phyloP scores from a whole-genome alignment of 2,797 vertebrate genomes.

The Hybognathus amarus region DNA sequence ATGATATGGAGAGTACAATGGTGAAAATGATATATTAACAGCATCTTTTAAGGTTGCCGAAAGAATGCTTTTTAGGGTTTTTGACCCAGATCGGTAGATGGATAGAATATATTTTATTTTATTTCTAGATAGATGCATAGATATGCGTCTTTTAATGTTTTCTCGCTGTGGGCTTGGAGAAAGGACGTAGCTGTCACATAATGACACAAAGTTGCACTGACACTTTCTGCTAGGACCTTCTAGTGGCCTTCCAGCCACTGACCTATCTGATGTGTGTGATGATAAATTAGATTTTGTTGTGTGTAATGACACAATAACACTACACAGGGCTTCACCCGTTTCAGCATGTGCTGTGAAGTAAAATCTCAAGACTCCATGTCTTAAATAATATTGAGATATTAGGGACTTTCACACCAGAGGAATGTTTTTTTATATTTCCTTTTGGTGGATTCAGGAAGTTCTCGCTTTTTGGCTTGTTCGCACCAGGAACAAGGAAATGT shows the following conservation, averaged over 20 bases:
- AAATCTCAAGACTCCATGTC: background rate
- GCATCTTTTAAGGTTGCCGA: background rate
- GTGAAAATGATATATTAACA: background rate
- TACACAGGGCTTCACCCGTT: background rate
- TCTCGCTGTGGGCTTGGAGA: slow-evolving; percentile 33
- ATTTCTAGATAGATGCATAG: slow-evolving; percentile 11
- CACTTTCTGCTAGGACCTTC: slow-evolving; percentile 64
- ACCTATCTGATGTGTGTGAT: slow-evolving; percentile 53
- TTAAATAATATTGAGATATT: slow-evolving; percentile 10
- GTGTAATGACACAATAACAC: background rate
- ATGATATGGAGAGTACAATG: background rate
- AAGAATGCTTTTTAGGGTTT: background rate
- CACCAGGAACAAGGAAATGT: background rate
- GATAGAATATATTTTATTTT: background rate
- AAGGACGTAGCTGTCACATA: slow-evolving; percentile 59
- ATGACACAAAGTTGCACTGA: slow-evolving; percentile 66
- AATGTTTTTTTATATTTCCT: background rate
- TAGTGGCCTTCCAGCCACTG: slow-evolving; percentile 66
- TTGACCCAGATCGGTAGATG: background rate
- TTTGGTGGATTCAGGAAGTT: background rate
- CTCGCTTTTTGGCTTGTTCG: background rate
- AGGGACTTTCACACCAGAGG: background rate
- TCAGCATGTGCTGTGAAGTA: background rate
- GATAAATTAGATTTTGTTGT: slow-evolving; percentile 36
- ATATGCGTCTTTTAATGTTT: slow-evolving; percentile 29